Base-by-base conservation (phyloP, 2,888 invertebrate genomes). In the Andrena marginata region DNA sequence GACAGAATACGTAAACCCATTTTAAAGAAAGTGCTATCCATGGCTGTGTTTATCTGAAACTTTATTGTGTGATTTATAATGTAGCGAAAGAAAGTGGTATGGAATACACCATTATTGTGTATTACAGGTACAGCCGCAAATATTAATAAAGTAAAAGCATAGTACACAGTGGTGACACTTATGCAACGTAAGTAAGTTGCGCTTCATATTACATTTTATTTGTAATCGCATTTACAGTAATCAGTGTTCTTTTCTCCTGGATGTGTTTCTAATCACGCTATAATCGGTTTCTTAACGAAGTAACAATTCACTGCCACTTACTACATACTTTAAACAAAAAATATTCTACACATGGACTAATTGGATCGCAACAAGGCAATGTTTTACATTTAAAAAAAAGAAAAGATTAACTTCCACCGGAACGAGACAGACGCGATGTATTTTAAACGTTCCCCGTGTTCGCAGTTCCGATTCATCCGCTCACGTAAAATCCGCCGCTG, bases 51-150 rank as follows among this genome's bases (percentile, higher is more conserved):
- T 62, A n/a, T 62, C 2, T 67, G 51, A 51, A n/a, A 62, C 10
- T 71, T 65, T 59, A 51, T 70, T 35, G 29, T 74, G 63, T 63
- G 56, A 56, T 23, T 13, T 82, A 71, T 74, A 74, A 62, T 64
- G 54, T 60, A 76, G 75, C 33, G 65, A 72, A 72, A 82, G 68
- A 29, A 51, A 67, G 71, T 81, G 81, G 77, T 83, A 89, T 91
- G 89, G 92, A 90, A 91, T 92, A 90, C 92, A 90, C 89, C 90
- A 87, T 92, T 42, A 90, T 92, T 93, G 84, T 93, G 90, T 91
- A 92, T 93, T 93, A 88, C 93, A 93, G 93, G 93, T 93, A 92
- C 93, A 91, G 90, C 92, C 91, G 92, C 91, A 92, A 92, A 90
- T 93, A 93, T 93, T 92, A 92, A 91, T 91, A 92, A 91, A 88